Evolutionary conservation across 2,113 vertebrate species (phyloP).

Genomic region (Hippocampus mohnikei): DNA sequence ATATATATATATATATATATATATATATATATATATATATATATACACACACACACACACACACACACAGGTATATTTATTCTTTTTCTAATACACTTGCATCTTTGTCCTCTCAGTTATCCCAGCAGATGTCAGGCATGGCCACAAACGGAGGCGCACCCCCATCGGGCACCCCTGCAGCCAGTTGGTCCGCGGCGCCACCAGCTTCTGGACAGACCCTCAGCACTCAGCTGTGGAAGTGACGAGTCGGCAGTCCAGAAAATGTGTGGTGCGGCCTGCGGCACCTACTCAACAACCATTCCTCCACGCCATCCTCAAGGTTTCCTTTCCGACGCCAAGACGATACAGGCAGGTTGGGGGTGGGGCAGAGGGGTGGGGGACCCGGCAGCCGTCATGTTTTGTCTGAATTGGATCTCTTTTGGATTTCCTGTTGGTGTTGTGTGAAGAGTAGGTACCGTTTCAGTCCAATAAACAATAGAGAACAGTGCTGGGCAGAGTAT

Average conservation of each 20-base stretch:
- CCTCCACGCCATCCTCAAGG: slow-evolving; percentile 1
- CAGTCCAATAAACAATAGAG: slow-evolving; percentile 62
- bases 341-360: neutral
- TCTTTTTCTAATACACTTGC: neutral
- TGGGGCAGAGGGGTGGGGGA: neutral
- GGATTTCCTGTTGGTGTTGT: slow-evolving; percentile 40
- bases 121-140: slow-evolving; percentile 92
- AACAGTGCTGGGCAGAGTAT: slow-evolving; percentile 78
- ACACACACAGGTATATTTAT: no score
- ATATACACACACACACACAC: no score
- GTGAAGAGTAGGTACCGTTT: slow-evolving; percentile 49
- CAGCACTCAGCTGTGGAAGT: slow-evolving; percentile 98
- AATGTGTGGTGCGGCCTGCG: slow-evolving; percentile 23
- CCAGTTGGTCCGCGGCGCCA: slow-evolving; percentile 73
- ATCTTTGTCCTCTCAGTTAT: slow-evolving; percentile 77
- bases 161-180: slow-evolving; percentile 71
- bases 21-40: neutral
- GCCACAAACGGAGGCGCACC: slow-evolving; percentile 70
- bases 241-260: slow-evolving; percentile 44
- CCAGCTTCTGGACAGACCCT: slow-evolving; percentile 89
- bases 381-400: slow-evolving; percentile 70
- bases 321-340: slow-evolving; percentile 20
- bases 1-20: no score
- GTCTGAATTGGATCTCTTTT: slow-evolving; percentile 27
- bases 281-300: neutral